phyloP scores from a whole-genome alignment of 2,888 invertebrate genomes.

The Melipona bicolor region DNA sequence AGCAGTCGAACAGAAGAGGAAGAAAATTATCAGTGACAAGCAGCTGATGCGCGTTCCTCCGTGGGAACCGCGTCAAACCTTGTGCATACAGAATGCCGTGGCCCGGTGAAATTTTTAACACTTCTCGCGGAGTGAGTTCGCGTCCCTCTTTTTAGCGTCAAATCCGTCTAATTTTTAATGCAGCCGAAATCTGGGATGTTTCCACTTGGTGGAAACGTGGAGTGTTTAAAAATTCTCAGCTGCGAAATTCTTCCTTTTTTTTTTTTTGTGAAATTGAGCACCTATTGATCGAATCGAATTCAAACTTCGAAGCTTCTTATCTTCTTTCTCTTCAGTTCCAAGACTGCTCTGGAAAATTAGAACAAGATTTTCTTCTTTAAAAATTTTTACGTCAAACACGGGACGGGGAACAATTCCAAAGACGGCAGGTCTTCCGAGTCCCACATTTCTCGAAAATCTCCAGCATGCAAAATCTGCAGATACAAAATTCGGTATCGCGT shows the following conservation, averaged over 20 bases:
- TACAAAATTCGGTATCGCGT: not conserved
- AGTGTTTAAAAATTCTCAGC: not conserved
- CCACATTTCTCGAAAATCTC: not conserved
- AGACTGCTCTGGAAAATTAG: not conserved
- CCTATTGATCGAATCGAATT: no score
- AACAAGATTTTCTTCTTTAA: not conserved
- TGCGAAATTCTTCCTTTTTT: not conserved
- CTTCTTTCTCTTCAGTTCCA: no score
- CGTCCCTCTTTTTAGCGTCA: conserved; percentile 1
- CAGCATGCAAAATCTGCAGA: not conserved
- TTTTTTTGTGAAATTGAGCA: no score
- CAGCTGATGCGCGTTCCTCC: conserved; percentile 50
- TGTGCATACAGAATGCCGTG: conserved; percentile 11
- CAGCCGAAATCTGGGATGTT: not conserved
- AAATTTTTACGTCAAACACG: not conserved
- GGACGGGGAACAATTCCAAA: not conserved
- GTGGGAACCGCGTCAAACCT: conserved; percentile 26
- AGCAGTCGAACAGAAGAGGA: conserved; percentile 55
- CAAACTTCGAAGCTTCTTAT: no score
- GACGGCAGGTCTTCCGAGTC: not conserved
- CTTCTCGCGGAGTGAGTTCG: not conserved
- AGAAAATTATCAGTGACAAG: conserved; percentile 66
- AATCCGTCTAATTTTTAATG: not conserved
- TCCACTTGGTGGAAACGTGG: not conserved
- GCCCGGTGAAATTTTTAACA: conserved; percentile 17